Evolutionary conservation across 2,113 vertebrate species (phyloP), one percentile per base, ranked within the genome.

Genomic region (Lipophrys pholis): DNA sequence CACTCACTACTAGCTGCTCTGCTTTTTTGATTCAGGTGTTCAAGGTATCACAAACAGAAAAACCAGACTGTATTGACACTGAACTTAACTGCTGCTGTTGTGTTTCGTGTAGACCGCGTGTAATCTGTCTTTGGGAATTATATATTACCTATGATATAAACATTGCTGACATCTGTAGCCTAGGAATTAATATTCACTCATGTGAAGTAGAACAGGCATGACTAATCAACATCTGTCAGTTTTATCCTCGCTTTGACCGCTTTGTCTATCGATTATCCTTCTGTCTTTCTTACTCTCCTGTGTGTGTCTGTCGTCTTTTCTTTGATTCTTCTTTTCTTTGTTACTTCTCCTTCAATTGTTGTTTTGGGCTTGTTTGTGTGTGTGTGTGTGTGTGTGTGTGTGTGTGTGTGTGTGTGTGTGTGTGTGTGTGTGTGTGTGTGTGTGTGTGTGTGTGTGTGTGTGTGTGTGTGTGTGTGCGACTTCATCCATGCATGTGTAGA

Each of bases 171-270:
- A 87, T 87, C 82, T 80, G 78, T 91, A 93, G 83, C 83, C 86
- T 93, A 92, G 90, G 43, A 83, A 89, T 90, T 73, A 89, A 88
- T 92, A 91, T 87, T 87, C 80, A 91, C 85, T 65, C 73, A 81
- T 83, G 82, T 89, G 82, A 89, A 83, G 74, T 90, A 91, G 89
- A 93, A 76, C 87, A 87, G 92, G 92, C 93, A 94, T 94, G 90
- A 91, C 89, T 92, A 89, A 89, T 90, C 87, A 88, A 90, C 86
- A 83, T 80, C 82, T 76, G 83, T 90, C 91, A 85, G 86, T 69
- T 82, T 74, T 83, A 87, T 85, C 80, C 66, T 58, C 78, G 79
- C 80, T 84, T 81, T 80, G 72, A 83, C 78, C 78, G 83, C 80
- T 82, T 87, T 71, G 76, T 89, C 36, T 77, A 77, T 82, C 73